Evolutionary conservation across 2,113 vertebrate species (phyloP).

Genomic region (Chaetodon trifascialis): DNA sequence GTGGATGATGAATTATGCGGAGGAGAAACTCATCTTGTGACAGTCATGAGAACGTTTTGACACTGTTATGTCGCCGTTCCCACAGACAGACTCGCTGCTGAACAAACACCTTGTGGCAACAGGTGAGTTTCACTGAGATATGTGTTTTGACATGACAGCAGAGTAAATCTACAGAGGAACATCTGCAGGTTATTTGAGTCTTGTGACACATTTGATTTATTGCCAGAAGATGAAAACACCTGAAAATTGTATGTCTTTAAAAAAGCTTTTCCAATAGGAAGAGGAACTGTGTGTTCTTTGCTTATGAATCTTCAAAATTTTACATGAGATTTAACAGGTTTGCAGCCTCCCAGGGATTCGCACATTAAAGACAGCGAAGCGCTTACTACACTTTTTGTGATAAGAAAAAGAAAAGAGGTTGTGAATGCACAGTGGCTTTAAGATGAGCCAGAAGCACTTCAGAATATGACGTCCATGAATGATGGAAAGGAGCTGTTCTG

Average conservation of each 20-base stretch:
- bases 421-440: not conserved
- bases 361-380: not conserved
- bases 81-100: constrained; percentile 11
- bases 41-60: constrained; percentile 25
- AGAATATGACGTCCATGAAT: constrained; percentile 1
- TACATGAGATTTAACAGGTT: not conserved
- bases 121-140: constrained; percentile 20
- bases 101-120: constrained; percentile 54
- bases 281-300: not conserved
- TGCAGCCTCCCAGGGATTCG: not conserved
- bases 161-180: not conserved
- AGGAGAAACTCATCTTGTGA: not conserved
- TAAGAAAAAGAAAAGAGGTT: not conserved
- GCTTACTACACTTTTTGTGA: not conserved
- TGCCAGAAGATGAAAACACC: constrained; percentile 5
- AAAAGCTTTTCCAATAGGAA: not conserved
- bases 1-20: not conserved
- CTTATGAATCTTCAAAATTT: not conserved
- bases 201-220: constrained; percentile 17
- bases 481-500: constrained; percentile 18
- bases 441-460: constrained; percentile 4
- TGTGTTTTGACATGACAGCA: constrained; percentile 35
- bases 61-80: constrained; percentile 28
- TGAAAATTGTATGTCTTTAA: not conserved
- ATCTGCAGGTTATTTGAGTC: not conserved